Evolutionary conservation across 2,888 invertebrate species (phyloP), one percentile per base, ranked within the genome.

Genomic region (Apamea anceps): DNA sequence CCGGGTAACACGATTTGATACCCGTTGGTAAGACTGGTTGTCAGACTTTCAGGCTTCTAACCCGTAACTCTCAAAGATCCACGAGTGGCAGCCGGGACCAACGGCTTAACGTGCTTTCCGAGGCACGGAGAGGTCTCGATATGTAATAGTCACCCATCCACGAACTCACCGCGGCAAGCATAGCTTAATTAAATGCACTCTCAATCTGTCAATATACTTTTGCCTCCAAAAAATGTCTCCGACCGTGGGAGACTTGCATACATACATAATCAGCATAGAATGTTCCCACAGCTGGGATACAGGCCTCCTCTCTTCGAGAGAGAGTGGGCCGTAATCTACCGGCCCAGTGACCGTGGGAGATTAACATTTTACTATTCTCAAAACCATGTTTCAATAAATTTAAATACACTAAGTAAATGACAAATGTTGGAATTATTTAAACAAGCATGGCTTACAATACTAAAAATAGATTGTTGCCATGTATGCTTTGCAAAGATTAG

Each of bases 381-480:
- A 67, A 79, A 10, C 8, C 21, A 60, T 18, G 51, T 32, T 32
- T 5, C 21, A 77, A n/a, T 67, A 60, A 42, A 67, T 78, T 37
- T 25, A 67, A 67, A 67, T 60, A 48, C 21, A 28, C 57, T 60
- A 79, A 81, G 63, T 62, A 85, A 85, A 85, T 80, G 82, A 85
- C 85, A 80, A 82, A 82, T 79, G 71, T 72, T 60, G 51, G 48
- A 74, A 84, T 85, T 82, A 81, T 87, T 83, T 80, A 75, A 45
- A 82, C 82, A 74, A 71, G 71, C 72, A 13, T 28, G 13, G 42
- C 32, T 63, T 42, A 82, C 72, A 76, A 80, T 72, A 83, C 79
- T 89, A 86, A 84, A 88, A 90, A 84, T 90, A 89, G 87, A 84
- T 82, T 79, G 86, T 85, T 90, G 80, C 89, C 89, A 87, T 90